Evolutionary conservation across 1,140 invertebrate species (phyloP).

Genomic region (Hesperophylax magnus): DNA sequence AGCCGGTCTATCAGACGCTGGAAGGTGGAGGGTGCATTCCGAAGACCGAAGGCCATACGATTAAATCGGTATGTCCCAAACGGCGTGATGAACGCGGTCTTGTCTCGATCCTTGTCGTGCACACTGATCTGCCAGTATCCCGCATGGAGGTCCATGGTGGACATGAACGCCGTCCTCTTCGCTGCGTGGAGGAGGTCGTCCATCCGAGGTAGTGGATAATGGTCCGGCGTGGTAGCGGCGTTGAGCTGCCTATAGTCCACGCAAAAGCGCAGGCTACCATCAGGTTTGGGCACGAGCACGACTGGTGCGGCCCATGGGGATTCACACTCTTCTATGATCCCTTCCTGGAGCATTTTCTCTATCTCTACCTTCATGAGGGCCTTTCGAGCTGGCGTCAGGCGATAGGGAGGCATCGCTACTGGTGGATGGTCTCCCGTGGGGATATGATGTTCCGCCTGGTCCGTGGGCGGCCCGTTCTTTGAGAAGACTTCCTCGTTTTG

Average conservation of each 20-base stretch:
- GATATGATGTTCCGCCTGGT: background rate
- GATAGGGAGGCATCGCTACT: conserved; percentile 58
- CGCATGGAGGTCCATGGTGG: conserved; percentile 61
- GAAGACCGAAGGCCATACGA: conserved; percentile 66
- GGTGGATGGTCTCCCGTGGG: conserved; percentile 20
- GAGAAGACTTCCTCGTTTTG: background rate
- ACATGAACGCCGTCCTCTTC: conserved; percentile 59
- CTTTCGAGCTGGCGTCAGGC: conserved; percentile 54
- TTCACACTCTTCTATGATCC: conserved; percentile 61
- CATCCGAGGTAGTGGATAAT: conserved; percentile 66
- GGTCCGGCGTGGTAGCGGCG: conserved; percentile 59
- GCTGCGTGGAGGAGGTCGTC: conserved; percentile 64
- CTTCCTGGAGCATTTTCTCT: conserved; percentile 58
- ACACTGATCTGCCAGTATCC: conserved; percentile 64
- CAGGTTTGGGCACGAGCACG: conserved; percentile 62
- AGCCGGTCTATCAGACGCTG: conserved; percentile 61
- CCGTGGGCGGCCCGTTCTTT: background rate
- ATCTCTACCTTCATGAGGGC: conserved; percentile 51
- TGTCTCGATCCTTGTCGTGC: conserved; percentile 57
- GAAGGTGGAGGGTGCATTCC: conserved; percentile 63
- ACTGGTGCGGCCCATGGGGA: conserved; percentile 62
- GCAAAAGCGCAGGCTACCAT: conserved; percentile 60
- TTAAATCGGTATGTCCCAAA: conserved; percentile 63
- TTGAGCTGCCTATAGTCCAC: conserved; percentile 63
- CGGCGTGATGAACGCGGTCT: conserved; percentile 65